These are phyloP conservation scores for Ellobium chinense DNA, from an alignment of 2,888 invertebrate genomes.

Conservation along the genomic window DNA sequence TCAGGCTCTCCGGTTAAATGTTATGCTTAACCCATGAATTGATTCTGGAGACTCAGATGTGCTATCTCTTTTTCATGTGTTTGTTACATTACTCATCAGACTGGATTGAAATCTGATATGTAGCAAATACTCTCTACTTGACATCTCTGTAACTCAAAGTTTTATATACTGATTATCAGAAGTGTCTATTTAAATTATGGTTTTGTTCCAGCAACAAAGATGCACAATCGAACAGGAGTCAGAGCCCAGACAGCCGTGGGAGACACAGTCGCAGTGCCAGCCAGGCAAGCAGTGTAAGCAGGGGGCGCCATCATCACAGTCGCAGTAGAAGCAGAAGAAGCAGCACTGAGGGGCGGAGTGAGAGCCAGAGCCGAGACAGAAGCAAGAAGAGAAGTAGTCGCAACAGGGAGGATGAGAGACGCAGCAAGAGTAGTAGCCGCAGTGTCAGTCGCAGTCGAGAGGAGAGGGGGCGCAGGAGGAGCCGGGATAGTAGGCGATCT, in stretches of 20 bases:
- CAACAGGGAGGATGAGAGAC: too few species aligned
- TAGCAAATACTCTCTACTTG: too few species aligned
- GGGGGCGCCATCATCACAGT: neutral
- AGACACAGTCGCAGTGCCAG: slow-evolving; percentile 36
- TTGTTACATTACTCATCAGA: too few species aligned
- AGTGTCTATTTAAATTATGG: too few species aligned
- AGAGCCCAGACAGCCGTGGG: slow-evolving; percentile 19
- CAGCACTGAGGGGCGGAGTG: neutral
- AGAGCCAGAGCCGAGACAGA: neutral
- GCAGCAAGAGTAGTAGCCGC: slow-evolving; percentile 15
- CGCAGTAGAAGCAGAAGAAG: neutral
- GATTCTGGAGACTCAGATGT: too few species aligned
- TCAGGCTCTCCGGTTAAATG: too few species aligned
- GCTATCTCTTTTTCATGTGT: too few species aligned
- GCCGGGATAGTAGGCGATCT: slow-evolving; percentile 35
- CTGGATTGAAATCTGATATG: too few species aligned
- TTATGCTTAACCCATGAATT: too few species aligned
- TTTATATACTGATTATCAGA: too few species aligned
- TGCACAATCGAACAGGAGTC: neutral
- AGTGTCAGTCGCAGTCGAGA: neutral
- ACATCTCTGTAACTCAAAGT: too few species aligned
- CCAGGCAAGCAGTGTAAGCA: slow-evolving; percentile 9
- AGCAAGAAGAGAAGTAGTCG: neutral
- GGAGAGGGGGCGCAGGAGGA: neutral
- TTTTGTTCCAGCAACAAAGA: neutral